Conservation (phyloP, 2,888 invertebrate species). For the Diachrysia chrysitis region DNA sequence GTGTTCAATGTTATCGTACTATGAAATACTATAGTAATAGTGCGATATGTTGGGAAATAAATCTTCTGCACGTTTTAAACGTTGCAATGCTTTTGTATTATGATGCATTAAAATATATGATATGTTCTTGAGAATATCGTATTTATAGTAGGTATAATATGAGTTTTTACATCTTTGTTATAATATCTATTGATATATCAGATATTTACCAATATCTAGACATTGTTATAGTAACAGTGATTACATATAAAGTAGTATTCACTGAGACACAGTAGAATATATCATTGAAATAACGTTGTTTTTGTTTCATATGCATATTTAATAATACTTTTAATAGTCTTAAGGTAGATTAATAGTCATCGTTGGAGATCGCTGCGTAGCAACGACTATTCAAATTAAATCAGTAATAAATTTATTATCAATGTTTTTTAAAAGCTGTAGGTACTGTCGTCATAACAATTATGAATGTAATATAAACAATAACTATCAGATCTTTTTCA, state of each 20-base stretch:
- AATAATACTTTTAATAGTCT: neutral
- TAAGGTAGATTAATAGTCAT: neutral
- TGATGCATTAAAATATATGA: neutral
- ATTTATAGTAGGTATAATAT: too few relatives aligned
- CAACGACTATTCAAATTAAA: slow-evolving; percentile 1
- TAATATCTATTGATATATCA: neutral
- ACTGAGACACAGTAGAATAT: too few relatives aligned
- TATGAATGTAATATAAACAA: neutral
- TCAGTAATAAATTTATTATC: slow-evolving; percentile 4
- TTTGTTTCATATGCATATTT: neutral
- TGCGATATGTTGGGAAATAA: neutral
- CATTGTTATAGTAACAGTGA: too few relatives aligned
- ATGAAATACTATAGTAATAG: neutral
- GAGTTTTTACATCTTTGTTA: too few relatives aligned
- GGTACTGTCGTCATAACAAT: neutral
- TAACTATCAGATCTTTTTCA: slow-evolving; percentile 4
- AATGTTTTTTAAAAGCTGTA: neutral
- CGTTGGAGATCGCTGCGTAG: neutral
- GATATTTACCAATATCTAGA: too few relatives aligned
- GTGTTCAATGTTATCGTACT: slow-evolving; percentile 4
- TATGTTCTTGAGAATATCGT: neutral
- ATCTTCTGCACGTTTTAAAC: neutral
- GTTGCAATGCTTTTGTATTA: neutral
- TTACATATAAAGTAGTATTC: too few relatives aligned
- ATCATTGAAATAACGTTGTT: too few relatives aligned